Base-by-base conservation (phyloP, 2,888 invertebrate species). In the Campoplex nolae region DNA sequence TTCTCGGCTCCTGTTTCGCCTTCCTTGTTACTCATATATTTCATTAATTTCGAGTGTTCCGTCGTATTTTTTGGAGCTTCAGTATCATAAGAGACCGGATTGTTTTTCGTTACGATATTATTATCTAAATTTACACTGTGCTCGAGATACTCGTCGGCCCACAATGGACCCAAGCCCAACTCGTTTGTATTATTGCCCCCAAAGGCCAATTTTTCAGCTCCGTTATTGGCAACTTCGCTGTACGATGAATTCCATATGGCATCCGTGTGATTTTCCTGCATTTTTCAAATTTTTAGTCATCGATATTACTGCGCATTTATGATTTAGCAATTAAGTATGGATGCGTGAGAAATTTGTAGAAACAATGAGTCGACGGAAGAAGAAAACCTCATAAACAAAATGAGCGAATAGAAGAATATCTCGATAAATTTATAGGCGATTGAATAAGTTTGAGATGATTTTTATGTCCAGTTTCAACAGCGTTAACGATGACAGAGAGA, bases 31-130 rank as follows among this genome's bases (percentile, higher is more conserved):
- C 96, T 96, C 96, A 98, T 97, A 93, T 98, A 98, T 92, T 96
- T 97, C 97, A 98, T 97, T 92, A 98, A 98, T 95, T 97, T 95
- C 80, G 97, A 97, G 93, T 97, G 97, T 35, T 96, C 95, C 91
- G 96, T 96, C 88, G 95, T 95, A 13, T 96, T 96, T 90, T 95
- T 95, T 78, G 95, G 95, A 3, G 96, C 95, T 91, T 95, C 95
- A 9, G 65, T 83, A 4, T 90, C 90, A 7, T 35, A 35, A 0
- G 90, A 73, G 62, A 91, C 89, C 8, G 90, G 84, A 78, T 90
- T 68, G 58, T 89, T 87, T 32, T 90, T 89, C 38, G 89, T 88
- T 32, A 92, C 90, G 32, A 89, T 90, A 84, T 94, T 94, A 89
- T 88, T 90, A 89, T 94, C 85, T 88, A 86, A 70, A 86, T 84